Conservation (phyloP, 2,797 vertebrate species). For the Spinus pinus region DNA sequence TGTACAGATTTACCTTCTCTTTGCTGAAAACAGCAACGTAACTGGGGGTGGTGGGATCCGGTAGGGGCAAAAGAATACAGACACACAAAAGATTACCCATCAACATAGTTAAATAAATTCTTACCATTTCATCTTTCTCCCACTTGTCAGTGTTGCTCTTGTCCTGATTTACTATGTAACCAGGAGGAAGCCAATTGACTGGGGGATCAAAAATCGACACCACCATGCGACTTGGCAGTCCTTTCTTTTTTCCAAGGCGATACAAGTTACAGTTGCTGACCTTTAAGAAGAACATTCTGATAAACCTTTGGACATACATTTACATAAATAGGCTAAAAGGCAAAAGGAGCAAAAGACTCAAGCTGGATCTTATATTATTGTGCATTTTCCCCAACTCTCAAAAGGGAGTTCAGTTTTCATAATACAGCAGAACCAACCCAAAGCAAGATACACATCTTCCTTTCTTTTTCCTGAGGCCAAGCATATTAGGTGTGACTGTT, state of each 20-base stretch:
- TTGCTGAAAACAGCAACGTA: background rate
- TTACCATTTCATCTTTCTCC: slow-evolving; percentile 89
- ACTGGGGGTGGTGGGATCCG: background rate
- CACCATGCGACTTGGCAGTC: slow-evolving; percentile 97
- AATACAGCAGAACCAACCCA: background rate
- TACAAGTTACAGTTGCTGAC: slow-evolving; percentile 99
- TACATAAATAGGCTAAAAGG: background rate
- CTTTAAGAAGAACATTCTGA: slow-evolving; percentile 73
- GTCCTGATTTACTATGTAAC: slow-evolving; percentile 97
- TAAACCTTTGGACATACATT: background rate
- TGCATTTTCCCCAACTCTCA: background rate
- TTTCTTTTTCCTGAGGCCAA: background rate
- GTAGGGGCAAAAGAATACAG: background rate
- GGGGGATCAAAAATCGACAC: slow-evolving; percentile 99
- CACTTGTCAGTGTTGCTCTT: slow-evolving; percentile 88
- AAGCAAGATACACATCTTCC: background rate
- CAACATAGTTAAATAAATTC: background rate
- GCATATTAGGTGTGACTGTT: background rate
- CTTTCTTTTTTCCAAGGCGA: slow-evolving; percentile 97
- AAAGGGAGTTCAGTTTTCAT: background rate
- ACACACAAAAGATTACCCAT: background rate
- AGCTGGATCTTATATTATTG: background rate
- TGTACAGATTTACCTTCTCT: background rate
- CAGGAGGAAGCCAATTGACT: slow-evolving; percentile 98
- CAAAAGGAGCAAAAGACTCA: background rate